These are phyloP conservation scores for Hypomesus transpacificus DNA, from an alignment of 2,113 vertebrate genomes.

Conservation along the genomic window DNA sequence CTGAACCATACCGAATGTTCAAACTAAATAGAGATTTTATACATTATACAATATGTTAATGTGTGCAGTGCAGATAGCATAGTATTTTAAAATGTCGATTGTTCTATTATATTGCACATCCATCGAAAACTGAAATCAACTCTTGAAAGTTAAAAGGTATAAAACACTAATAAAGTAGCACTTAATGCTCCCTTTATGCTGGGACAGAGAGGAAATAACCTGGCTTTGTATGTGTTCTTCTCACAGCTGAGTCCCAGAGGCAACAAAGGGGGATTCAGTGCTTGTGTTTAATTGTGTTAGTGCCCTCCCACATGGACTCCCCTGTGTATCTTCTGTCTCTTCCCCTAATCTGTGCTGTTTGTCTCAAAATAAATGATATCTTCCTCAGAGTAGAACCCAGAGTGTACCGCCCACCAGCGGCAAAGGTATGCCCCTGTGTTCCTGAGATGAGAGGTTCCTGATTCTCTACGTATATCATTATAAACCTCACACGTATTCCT, in stretches of 20 bases:
- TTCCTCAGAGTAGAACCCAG: slow-evolving; percentile 62
- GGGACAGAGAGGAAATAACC: slow-evolving; percentile 55
- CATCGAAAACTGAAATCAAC: too few relatives aligned
- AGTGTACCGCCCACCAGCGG: slow-evolving; percentile 59
- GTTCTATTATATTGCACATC: too few relatives aligned
- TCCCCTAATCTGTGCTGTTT: slow-evolving; percentile 75
- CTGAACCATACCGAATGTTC: too few relatives aligned
- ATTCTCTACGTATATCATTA: slow-evolving; percentile 9
- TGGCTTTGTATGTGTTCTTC: slow-evolving; percentile 62
- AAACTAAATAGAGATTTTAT: too few relatives aligned
- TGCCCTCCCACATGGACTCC: slow-evolving; percentile 70
- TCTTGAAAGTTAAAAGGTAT: too few relatives aligned
- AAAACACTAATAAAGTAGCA: too few relatives aligned
- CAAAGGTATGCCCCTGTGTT: slow-evolving; percentile 56
- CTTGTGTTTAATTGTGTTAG: slow-evolving; percentile 74
- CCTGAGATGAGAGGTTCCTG: slow-evolving; percentile 34
- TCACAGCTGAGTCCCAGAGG: slow-evolving; percentile 53
- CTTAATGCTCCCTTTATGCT: too few relatives aligned
- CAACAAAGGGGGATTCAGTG: slow-evolving; percentile 61
- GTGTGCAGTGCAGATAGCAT: too few relatives aligned
- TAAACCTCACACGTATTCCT: too few relatives aligned
- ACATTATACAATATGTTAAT: too few relatives aligned
- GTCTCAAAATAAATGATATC: slow-evolving; percentile 76
- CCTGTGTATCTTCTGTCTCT: slow-evolving; percentile 71
- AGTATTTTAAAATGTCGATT: too few relatives aligned